Percentiles rank a stretch among this genome's conserved stretches.
These are phyloP conservation scores for Vimba vimba DNA, from an alignment of 2,113 vertebrate species.

Conservation along the genomic window DNA sequence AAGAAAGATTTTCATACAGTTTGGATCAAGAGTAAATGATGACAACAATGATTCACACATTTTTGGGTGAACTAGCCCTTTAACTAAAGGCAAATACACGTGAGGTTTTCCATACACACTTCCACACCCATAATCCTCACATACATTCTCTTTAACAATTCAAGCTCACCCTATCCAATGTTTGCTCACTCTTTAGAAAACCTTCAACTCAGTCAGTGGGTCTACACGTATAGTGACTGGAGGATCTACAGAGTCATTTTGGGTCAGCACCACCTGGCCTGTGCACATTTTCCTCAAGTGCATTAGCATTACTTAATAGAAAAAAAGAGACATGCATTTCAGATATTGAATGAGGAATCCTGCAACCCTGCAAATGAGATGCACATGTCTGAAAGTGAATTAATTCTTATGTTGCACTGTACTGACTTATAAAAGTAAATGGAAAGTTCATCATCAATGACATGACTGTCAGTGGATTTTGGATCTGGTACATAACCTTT, in stretches of 20 bases:
- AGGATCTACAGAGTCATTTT: neutral
- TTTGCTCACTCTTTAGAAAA: conserved; percentile 26
- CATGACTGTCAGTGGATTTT: neutral
- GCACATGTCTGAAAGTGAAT: too few species aligned
- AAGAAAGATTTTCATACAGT: neutral
- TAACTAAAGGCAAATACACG: conserved; percentile 1
- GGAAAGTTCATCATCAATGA: neutral
- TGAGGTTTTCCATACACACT: conserved; percentile 27
- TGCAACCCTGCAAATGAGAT: too few species aligned
- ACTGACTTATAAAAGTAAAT: neutral
- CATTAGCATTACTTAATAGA: neutral
- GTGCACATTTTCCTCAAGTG: neutral
- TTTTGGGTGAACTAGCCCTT: neutral
- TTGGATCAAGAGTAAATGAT: neutral
- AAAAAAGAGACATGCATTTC: neutral
- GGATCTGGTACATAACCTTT: neutral
- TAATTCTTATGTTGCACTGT: neutral
- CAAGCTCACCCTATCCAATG: conserved; percentile 21
- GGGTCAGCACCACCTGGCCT: neutral
- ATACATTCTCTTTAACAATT: conserved; percentile 3
- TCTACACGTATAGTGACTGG: neutral
- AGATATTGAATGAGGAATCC: conserved; percentile 3
- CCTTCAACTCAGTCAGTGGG: conserved; percentile 1
- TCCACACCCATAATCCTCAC: conserved; percentile 41
- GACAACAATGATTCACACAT: neutral